phyloP scores from a whole-genome alignment of 2,888 invertebrate species.

The Tenthredo scrophulariae region DNA sequence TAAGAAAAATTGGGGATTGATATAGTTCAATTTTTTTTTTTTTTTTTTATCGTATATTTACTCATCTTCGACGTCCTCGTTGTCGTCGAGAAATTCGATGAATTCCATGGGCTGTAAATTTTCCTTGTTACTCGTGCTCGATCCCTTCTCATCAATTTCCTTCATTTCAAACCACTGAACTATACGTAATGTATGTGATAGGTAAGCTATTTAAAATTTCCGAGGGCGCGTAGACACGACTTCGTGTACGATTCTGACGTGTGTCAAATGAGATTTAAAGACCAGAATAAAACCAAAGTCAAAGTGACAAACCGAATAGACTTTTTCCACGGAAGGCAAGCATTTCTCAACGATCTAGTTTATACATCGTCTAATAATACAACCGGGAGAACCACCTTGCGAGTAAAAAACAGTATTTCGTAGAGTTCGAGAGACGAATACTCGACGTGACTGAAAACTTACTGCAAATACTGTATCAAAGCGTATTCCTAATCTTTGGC shows the following conservation, averaged over 20 bases:
- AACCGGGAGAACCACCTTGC: slow-evolving; percentile 38
- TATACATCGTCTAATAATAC: slow-evolving; percentile 41
- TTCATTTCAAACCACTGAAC: slow-evolving; percentile 42
- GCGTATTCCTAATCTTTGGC: neutral
- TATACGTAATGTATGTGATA: neutral
- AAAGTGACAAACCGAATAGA: slow-evolving; percentile 34
- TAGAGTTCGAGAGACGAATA: slow-evolving; percentile 18
- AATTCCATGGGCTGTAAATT: slow-evolving; percentile 64
- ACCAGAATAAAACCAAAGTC: slow-evolving; percentile 10
- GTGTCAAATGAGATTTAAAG: slow-evolving; percentile 33
- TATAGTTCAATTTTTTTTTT: neutral
- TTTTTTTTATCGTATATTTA: slow-evolving; percentile 36
- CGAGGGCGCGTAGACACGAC: neutral
- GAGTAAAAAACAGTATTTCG: neutral
- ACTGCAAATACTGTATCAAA: neutral
- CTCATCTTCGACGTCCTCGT: slow-evolving; percentile 40
- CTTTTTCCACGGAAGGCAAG: slow-evolving; percentile 39
- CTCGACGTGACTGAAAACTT: slow-evolving; percentile 37
- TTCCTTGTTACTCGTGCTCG: slow-evolving; percentile 63
- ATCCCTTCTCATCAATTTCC: slow-evolving; percentile 33
- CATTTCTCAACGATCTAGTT: slow-evolving; percentile 44
- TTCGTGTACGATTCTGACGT: neutral
- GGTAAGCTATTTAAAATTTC: neutral
- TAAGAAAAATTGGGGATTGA: neutral
- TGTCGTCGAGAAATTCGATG: slow-evolving; percentile 44